Base-by-base conservation (phyloP, 2,797 vertebrate genomes). In the Betta splendens region DNA sequence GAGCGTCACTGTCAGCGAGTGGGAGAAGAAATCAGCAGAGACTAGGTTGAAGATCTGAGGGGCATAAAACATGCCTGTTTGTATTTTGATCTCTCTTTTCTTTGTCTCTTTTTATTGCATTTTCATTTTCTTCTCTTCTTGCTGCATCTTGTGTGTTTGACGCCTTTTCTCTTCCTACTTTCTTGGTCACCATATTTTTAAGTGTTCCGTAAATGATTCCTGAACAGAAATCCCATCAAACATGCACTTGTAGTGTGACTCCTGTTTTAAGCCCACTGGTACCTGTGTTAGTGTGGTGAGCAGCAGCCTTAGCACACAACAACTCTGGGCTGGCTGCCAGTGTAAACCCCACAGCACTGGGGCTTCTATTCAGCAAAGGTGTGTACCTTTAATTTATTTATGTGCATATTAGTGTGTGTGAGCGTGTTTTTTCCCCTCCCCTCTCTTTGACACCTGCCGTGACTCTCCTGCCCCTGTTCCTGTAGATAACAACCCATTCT, bases 11-110 rank as follows among this genome's bases (percentile, higher is more conserved):
- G 86, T 85, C 86, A 85, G 80, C 23, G 47, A 79, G 80, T 77
- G 75, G 77, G 81, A 77, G 75, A 65, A 64, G 68, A 69, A 86
- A 81, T 85, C 80, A 80, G 79, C 75, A 69, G 84, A 88, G 87
- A 85, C 75, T 68, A 35, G 35, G 45, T 58, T 79, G 68, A 70
- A 84, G 79, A 86, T 89, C 81, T 84, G 70, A 84, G 64, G 50
- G 66, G 49, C 39, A 76, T 69, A 80, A 80, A 78, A 85, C 64
- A 80, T 67, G 64, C 31, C 64, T 79, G 69, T 79, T 84, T 77
- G 72, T 73, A 76, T n/a, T 84, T 82, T 83, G 35, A 75, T 84
- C 72, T 70, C 17, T 56, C 21, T 18, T 60, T 64, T 44, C 61
- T 56, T 56, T 76, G 55, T 62, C 55, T 40, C 29, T 47, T 46